Evolutionary conservation across 2,797 vertebrate genomes (phyloP).

Genomic region (Ctenopoma multispine): DNA sequence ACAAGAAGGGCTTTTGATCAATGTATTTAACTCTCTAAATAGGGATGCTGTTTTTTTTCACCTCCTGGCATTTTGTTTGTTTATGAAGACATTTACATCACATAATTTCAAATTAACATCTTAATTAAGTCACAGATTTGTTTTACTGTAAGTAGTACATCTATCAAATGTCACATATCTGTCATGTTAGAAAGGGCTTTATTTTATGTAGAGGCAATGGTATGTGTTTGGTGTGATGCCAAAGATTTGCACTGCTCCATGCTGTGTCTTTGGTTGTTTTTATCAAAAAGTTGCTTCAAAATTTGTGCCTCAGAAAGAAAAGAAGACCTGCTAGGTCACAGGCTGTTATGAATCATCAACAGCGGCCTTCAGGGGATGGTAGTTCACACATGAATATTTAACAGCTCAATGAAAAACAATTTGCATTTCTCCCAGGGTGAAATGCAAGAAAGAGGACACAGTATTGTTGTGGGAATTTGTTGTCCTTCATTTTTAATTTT

Average conservation of each 20-base stretch:
- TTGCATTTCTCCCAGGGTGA: constrained; percentile 20
- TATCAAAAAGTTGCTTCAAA: constrained; percentile 30
- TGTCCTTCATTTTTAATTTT: constrained; percentile 18
- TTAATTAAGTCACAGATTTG: not conserved
- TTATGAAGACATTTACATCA: not conserved
- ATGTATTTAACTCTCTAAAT: not conserved
- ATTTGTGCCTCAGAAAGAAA: constrained; percentile 36
- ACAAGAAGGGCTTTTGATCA: not conserved
- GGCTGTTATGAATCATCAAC: constrained; percentile 40
- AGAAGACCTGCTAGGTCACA: constrained; percentile 25
- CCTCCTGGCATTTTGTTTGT: not conserved
- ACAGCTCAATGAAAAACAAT: constrained; percentile 45
- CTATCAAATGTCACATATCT: too few species aligned
- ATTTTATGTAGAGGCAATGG: constrained; percentile 9
- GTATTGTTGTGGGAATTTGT: constrained; percentile 18
- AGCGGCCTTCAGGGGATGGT: constrained; percentile 28
- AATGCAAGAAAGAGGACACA: constrained; percentile 22
- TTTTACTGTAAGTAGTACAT: not conserved
- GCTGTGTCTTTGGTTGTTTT: constrained; percentile 24
- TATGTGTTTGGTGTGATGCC: constrained; percentile 11
- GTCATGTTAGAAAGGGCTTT: not conserved
- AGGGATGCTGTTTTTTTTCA: not conserved
- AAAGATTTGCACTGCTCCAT: constrained; percentile 26
- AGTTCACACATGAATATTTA: constrained; percentile 56
- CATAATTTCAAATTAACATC: not conserved